phyloP scores from a whole-genome alignment of 2,797 vertebrate species.

The Gobio occitaniae region DNA sequence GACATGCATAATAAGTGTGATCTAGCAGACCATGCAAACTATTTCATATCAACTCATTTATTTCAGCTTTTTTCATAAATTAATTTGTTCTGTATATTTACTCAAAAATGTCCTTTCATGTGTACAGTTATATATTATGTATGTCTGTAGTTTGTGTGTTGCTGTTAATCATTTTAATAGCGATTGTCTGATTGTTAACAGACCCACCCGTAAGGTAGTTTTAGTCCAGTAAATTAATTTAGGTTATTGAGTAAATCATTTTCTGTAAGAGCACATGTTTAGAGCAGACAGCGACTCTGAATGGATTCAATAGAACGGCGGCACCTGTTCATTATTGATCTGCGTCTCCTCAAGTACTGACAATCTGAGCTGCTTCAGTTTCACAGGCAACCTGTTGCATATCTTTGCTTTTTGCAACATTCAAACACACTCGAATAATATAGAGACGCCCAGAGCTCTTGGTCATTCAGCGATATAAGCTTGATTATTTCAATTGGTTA shows the following conservation, averaged over 20 bases:
- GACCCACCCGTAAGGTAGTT: background rate
- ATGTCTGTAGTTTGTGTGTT: background rate
- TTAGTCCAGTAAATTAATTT: background rate
- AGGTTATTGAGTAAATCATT: background rate
- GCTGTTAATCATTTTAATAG: background rate
- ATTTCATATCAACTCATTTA: background rate
- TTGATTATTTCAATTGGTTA: background rate
- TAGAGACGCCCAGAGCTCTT: background rate
- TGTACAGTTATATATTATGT: background rate
- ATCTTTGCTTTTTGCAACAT: background rate
- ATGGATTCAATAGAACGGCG: background rate
- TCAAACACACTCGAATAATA: background rate
- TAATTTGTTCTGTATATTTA: background rate
- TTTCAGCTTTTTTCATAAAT: background rate
- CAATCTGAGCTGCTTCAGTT: background rate
- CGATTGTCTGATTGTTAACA: background rate
- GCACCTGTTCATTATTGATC: background rate
- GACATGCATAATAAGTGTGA: background rate
- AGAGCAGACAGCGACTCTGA: background rate
- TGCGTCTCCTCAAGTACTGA: background rate
- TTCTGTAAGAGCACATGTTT: background rate
- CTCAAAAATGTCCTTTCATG: background rate
- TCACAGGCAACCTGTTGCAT: background rate
- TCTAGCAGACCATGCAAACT: background rate
- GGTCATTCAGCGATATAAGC: background rate